Base-by-base conservation (phyloP, 2,888 invertebrate species). In the Tenodera sinensis region DNA sequence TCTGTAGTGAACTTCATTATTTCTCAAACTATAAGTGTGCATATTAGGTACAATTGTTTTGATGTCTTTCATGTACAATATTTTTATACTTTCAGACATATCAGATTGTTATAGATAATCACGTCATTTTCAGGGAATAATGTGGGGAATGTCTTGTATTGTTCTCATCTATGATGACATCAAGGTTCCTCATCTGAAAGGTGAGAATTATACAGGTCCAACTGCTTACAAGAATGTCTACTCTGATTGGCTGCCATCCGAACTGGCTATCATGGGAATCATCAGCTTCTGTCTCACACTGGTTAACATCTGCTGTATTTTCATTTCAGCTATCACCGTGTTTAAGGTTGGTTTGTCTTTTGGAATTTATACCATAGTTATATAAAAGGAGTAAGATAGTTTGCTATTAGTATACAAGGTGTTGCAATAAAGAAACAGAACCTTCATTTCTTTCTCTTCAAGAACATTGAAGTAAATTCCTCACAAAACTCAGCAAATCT, bases 261-360 rank as follows among this genome's bases (percentile, higher is more conserved):
- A 98, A 93, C 96, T 96, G 92, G 95, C 96, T 88, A 94, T 96
- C 90, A 96, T 97, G 92, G 98, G 97, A 34, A 95, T 96, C 89
- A 96, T 97, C 89, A 97, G 97, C 92, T 96, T 97, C 89, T 95
- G 96, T 91, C 93, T 98, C 88, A 97, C 97, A 3, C 94, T 97
- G 87, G 95, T 98, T 81, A 98, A 98, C 93, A 97, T 98, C 90
- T 95, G 96, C 92, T 97, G 97, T 93, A 97, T 98, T 92, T 96
- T 97, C 92, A 95, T 97, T 91, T 96, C 97, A 88, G 97, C 97
- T 3, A 95, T 97, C 91, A 94, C 97, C 90, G 96, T 97, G 90
- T 93, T 97, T 87, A 97, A 97, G 94, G 94, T 94, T 92, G 91
- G 85, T 90, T 30, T 9, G 1, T 42, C 12, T 42, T 42, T 3